Percentiles rank a stretch among this genome's conserved stretches.
phyloP scores from a whole-genome alignment of 92 coral and sea anemone genomes.

The Virgularia gustaviana region DNA sequence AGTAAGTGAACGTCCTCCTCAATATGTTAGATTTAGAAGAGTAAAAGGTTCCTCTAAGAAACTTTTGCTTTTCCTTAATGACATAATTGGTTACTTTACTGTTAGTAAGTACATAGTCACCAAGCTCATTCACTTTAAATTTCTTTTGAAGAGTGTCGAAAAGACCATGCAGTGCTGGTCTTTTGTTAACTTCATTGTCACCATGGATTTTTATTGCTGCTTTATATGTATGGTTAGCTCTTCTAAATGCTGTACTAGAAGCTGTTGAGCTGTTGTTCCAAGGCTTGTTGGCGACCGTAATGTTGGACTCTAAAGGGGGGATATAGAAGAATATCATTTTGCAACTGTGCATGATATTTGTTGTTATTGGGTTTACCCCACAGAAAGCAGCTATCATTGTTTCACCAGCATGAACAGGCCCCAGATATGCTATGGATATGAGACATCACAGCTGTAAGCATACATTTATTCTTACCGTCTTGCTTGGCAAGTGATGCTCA shows the following conservation, averaged over 20 bases:
- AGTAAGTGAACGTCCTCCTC: slow-evolving; percentile 47
- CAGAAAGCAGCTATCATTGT: too few relatives aligned
- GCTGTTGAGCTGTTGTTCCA: not conserved
- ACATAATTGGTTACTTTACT: slow-evolving; percentile 37
- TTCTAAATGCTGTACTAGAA: slow-evolving; percentile 18
- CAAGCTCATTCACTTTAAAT: slow-evolving; percentile 30
- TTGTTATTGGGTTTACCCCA: too few relatives aligned
- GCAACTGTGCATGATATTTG: too few relatives aligned
- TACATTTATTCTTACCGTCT: too few relatives aligned
- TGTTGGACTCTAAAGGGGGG: too few relatives aligned
- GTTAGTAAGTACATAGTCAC: slow-evolving; percentile 39
- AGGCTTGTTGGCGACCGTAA: slow-evolving; percentile 36
- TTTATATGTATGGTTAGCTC: slow-evolving; percentile 13
- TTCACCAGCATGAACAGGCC: too few relatives aligned
- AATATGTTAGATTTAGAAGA: slow-evolving; percentile 33
- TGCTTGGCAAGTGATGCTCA: slow-evolving; percentile 14
- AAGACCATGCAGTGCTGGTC: slow-evolving; percentile 47
- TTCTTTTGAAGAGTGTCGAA: slow-evolving; percentile 44
- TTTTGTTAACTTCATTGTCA: slow-evolving; percentile 34
- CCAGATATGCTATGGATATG: too few relatives aligned
- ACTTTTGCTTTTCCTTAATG: slow-evolving; percentile 5
- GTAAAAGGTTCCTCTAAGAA: slow-evolving; percentile 30
- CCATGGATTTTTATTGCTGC: slow-evolving; percentile 34
- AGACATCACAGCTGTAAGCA: too few relatives aligned
- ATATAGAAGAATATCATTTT: too few relatives aligned